Conservation (phyloP, 2,113 vertebrate species). For the Haplochromis vanheusdeni region DNA sequence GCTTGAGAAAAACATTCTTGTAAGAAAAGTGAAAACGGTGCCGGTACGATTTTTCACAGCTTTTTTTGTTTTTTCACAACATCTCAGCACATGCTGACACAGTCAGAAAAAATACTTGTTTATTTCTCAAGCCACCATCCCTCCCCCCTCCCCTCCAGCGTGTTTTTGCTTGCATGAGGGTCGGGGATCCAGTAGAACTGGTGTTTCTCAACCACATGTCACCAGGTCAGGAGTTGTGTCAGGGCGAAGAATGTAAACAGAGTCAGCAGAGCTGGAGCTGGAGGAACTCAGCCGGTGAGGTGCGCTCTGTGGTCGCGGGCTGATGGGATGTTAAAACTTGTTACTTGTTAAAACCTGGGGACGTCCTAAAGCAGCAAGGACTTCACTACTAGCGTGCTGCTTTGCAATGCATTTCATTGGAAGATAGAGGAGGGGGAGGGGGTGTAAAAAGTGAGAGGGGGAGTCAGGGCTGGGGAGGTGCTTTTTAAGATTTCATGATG, state of each 20-base stretch:
- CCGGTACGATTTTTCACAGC: background rate
- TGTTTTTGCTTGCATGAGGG: slow-evolving; percentile 20
- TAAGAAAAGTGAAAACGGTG: background rate
- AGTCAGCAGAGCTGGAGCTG: background rate
- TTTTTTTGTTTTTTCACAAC: background rate
- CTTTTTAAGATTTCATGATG: slow-evolving; percentile 66
- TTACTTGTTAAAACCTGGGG: slow-evolving; percentile 15
- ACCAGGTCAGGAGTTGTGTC: slow-evolving; percentile 39
- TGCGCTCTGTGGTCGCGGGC: background rate
- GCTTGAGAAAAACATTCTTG: background rate
- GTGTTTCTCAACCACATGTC: slow-evolving; percentile 54
- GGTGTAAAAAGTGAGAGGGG: slow-evolving; percentile 19
- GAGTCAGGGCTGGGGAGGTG: slow-evolving; percentile 15
- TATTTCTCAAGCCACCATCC: background rate
- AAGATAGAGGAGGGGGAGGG: slow-evolving; percentile 16
- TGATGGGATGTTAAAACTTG: slow-evolving; percentile 23
- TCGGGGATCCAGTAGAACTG: slow-evolving; percentile 52
- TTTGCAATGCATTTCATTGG: slow-evolving; percentile 11
- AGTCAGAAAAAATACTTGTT: background rate
- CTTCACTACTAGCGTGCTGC: background rate
- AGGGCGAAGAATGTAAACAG: slow-evolving; percentile 57
- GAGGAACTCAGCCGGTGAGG: background rate
- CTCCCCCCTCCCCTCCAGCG: background rate
- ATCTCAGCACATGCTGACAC: background rate
- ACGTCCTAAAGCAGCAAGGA: background rate